Evolutionary conservation across 2,797 vertebrate species (phyloP).

Genomic region (Trachurus trachurus): DNA sequence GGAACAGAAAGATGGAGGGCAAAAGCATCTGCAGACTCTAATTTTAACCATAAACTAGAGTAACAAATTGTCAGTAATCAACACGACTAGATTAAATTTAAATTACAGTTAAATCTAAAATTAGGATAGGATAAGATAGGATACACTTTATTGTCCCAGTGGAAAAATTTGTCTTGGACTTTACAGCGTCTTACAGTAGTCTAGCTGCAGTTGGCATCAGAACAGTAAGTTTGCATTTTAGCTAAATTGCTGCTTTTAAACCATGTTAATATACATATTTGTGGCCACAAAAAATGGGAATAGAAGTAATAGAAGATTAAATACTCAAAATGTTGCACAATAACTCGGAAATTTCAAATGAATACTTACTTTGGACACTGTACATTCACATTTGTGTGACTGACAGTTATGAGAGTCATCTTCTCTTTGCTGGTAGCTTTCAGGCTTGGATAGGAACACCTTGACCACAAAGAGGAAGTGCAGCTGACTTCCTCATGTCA

Average conservation of each 20-base stretch:
- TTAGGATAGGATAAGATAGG: too few species aligned
- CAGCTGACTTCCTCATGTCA: not conserved
- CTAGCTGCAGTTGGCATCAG: not conserved
- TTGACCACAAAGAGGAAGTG: not conserved
- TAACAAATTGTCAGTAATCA: not conserved
- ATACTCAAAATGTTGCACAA: too few species aligned
- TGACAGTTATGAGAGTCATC: not conserved
- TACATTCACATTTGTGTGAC: not conserved
- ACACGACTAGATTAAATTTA: not conserved
- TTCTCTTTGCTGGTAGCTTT: not conserved
- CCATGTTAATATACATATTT: too few species aligned
- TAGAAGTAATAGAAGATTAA: too few species aligned
- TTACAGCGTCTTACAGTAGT: too few species aligned
- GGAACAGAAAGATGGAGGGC: not conserved
- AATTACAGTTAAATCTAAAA: too few species aligned
- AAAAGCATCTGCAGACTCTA: constrained; percentile 2
- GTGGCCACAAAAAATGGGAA: too few species aligned
- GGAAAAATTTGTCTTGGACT: too few species aligned
- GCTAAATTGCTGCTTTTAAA: not conserved
- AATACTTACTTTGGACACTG: not conserved
- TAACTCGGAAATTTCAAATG: too few species aligned
- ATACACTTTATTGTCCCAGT: too few species aligned
- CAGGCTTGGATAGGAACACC: not conserved
- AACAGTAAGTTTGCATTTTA: constrained; percentile 1
- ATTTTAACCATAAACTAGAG: not conserved